These are phyloP conservation scores for Chlorodrepanis virens DNA, from an alignment of 2,113 vertebrate species.

Conservation along the genomic window DNA sequence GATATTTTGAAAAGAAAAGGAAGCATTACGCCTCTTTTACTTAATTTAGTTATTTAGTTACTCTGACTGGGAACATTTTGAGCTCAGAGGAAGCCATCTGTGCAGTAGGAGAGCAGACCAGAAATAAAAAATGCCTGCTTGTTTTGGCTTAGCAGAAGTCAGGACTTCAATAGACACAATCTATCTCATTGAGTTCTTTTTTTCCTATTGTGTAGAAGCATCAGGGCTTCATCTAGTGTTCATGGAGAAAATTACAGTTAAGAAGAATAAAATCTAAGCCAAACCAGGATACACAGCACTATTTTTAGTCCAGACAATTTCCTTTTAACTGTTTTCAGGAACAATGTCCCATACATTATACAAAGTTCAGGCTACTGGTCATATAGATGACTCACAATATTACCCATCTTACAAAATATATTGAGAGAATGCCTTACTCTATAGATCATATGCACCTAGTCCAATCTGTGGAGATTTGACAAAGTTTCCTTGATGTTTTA, in stretches of 20 bases:
- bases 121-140: neutral
- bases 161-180: neutral
- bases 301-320: neutral
- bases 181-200: neutral
- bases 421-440: neutral
- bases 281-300: neutral
- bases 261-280: neutral
- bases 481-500: neutral
- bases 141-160: neutral
- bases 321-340: neutral
- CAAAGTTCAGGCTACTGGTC: neutral
- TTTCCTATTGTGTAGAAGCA: neutral
- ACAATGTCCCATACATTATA: neutral
- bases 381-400: neutral
- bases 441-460: neutral
- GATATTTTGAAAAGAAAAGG: neutral
- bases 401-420: neutral
- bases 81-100: neutral
- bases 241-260: constrained; percentile 10
- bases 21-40: neutral
- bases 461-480: neutral
- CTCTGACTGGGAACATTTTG: neutral
- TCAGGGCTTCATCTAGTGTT: constrained; percentile 46
- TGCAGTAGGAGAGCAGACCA: neutral
- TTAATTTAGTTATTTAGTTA: neutral